Conservation (phyloP, 2,888 invertebrate species). For the Andricus quercusramuli region DNA sequence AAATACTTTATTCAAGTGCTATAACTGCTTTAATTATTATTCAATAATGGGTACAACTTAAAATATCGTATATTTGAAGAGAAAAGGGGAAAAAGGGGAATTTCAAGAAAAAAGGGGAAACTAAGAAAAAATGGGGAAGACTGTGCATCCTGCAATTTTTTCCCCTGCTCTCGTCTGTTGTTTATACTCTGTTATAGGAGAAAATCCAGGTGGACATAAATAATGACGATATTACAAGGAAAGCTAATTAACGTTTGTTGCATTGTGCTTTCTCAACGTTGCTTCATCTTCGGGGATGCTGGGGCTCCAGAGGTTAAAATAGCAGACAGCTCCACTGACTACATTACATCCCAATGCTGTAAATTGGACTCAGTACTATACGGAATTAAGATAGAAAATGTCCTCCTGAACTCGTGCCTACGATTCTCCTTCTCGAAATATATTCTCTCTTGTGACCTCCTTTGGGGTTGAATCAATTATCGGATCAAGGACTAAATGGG, state of each 20-base stretch:
- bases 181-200: constrained; percentile 8
- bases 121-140: too few species aligned
- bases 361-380: constrained; percentile 57
- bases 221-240: constrained; percentile 53
- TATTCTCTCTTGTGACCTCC: constrained; percentile 9
- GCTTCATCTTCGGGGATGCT: constrained; percentile 46
- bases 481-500: not conserved
- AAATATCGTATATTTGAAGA: too few species aligned
- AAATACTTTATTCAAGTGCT: too few species aligned
- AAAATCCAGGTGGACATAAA: constrained; percentile 45
- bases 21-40: too few species aligned
- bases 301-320: constrained; percentile 20
- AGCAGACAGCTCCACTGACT: constrained; percentile 43
- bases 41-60: too few species aligned
- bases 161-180: not conserved
- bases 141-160: too few species aligned
- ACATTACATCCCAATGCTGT: constrained; percentile 51
- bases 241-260: constrained; percentile 52
- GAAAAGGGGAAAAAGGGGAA: too few species aligned
- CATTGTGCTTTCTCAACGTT: constrained; percentile 47
- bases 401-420: constrained; percentile 41
- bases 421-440: constrained; percentile 2
- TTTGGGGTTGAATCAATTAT: not conserved
- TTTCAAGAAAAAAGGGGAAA: too few species aligned
- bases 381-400: constrained; percentile 54